Base-by-base conservation (phyloP, 2,113 vertebrate species). In the Jacana jacana region DNA sequence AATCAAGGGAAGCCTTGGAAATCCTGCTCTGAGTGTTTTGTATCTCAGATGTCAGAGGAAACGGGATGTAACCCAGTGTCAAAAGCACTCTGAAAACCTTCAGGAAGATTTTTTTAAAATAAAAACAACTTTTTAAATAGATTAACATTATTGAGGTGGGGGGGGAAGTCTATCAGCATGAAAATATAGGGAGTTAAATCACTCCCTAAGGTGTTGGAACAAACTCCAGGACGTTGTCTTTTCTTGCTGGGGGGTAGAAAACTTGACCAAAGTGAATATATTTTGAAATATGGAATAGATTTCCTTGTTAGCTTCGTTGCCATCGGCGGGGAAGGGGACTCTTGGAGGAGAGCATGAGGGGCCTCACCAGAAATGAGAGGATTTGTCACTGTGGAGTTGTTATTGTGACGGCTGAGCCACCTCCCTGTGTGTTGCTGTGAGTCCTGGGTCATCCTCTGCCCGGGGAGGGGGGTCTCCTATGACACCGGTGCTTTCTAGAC, bases 21-120 rank as follows among this genome's bases (percentile, higher is more conserved):
- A 94, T 86, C 65, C 65, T 91, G 76, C 92, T 96, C 93, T 78
- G 86, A 93, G 92, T 83, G n/a, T 88, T 96, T 60, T 57, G 65
- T 89, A 86, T 75, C 95, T 94, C 81, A 69, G 93, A 91, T 91
- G 77, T 90, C 86, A 86, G 88, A 78, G 93, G 88, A 92, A 96
- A 71, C 65, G 7, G 94, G 95, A 94, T 57, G 93, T 94, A 94
- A 96, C 93, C 28, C 48, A 15, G 31, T 84, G 88, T 92, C 88
- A 94, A 65, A 94, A 49, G 73, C 57, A 27, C 52, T 72, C 72
- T 55, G 55, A 88, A 92, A 61, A 49, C 57, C 71, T 91, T 75
- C 7, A 9, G 24, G n/a, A 51, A 49, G 68, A 46, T 2, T 52
- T 82, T 87, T 77, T 49, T 24, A 5, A n/a, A 92, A 58, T 70